Evolutionary conservation across 2,888 invertebrate genomes (phyloP).

Genomic region (Nesidiocoris tenuis): DNA sequence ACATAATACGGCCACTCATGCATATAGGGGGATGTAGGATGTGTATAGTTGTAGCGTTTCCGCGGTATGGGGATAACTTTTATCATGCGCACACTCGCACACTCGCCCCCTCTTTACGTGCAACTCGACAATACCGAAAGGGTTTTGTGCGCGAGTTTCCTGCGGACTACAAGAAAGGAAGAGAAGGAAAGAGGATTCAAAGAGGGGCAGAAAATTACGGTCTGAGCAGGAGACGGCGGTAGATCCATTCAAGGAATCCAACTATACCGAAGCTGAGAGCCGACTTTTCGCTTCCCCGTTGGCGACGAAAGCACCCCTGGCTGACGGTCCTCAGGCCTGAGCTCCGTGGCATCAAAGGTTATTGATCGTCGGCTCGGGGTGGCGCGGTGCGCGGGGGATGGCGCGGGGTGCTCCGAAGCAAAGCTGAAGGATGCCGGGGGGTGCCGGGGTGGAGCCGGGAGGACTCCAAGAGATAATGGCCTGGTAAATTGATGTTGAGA

Average conservation of each 20-base stretch:
- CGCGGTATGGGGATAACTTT: not conserved
- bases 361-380: constrained; percentile 13
- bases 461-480: constrained; percentile 20
- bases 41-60: not conserved
- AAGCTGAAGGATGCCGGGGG: not conserved
- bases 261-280: not conserved
- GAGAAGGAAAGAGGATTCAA: not conserved
- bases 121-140: not conserved
- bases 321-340: not conserved
- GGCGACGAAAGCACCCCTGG: not conserved
- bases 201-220: not conserved
- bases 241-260: not conserved
- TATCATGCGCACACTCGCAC: not conserved
- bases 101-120: not conserved
- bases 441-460: not conserved
- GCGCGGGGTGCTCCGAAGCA: not conserved
- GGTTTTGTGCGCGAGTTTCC: not conserved
- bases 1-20: not conserved
- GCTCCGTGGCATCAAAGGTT: constrained; percentile 26
- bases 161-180: not conserved
- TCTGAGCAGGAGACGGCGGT: not conserved
- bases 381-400: not conserved
- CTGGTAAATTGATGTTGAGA: constrained; percentile 35
- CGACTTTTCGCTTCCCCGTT: not conserved
- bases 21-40: not conserved